Evolutionary conservation across 1,140 invertebrate species (phyloP), one percentile per base, ranked within the genome.

Genomic region (Sitophilus oryzae): DNA sequence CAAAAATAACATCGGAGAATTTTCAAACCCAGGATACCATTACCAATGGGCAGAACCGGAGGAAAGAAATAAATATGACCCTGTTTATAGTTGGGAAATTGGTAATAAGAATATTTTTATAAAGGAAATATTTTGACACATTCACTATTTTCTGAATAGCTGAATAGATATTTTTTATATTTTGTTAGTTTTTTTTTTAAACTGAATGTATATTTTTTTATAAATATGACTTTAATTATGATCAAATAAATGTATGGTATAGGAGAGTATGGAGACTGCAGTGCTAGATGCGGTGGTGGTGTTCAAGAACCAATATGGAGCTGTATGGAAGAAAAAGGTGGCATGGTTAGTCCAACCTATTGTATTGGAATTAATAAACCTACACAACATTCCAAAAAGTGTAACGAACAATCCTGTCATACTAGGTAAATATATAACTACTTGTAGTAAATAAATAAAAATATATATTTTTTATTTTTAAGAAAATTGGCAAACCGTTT

Each of bases 281-380:
- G 58, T 10, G 72, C 60, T 3, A 69, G 67, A 49, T 79, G 77
- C 58, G 76, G 70, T 1, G 74, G 76, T 14, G 76, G 77, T 5
- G 56, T 57, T 3, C 51, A 76, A 69, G 60, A 68, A 5, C 65
- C 74, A 1, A 69, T 73, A 50, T 49, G 72, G 4, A 53, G 62
- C 2, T 79, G 77, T 52, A 59, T 76, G 3, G 77, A 79, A 56
- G 64, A 71, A 16, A 61, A 64, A 42, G 60, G 57, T n/a, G 77
- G 77, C 5, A 70, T 66, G 54, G 76, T 79, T 3, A 68, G 63
- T 8, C 21, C 63, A 0, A 61, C 45, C 11, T 77, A 71, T 55
- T 79, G 77, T 45, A 38, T 71, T 3, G 49, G 56, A 2, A 50
- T 68, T 6, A 56, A 62, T 14, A 71, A 68, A 40, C 74, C 73